These are phyloP conservation scores for Tetramorium alpestre DNA, from an alignment of 1,140 invertebrate genomes.

Conservation along the genomic window DNA sequence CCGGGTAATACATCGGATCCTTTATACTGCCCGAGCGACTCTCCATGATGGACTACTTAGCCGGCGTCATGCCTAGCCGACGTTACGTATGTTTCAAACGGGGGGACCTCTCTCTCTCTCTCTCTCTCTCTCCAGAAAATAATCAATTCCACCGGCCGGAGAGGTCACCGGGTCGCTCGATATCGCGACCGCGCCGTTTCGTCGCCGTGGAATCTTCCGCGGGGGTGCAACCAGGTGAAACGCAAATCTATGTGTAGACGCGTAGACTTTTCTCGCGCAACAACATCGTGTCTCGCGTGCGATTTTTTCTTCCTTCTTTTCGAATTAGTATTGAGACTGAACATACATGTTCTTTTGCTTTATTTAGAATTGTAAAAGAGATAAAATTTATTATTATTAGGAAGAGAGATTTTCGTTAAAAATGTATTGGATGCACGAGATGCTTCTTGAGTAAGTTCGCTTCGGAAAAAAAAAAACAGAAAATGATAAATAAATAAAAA, in stretches of 20 bases:
- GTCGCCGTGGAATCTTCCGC: conserved; percentile 19
- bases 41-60: conserved; percentile 72
- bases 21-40: conserved; percentile 75
- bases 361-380: background rate
- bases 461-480: background rate
- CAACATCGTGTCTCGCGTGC: background rate
- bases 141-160: conserved; percentile 70
- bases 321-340: background rate
- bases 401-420: background rate
- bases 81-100: conserved; percentile 39
- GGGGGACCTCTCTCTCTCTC: conserved; percentile 50
- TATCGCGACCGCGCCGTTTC: conserved; percentile 59
- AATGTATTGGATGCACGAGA: background rate
- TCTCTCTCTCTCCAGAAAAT: conserved; percentile 64
- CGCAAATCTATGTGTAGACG: too few species aligned
- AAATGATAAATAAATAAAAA: background rate
- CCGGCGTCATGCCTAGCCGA: conserved; percentile 27
- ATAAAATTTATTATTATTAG: background rate
- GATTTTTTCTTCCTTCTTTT: background rate
- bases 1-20: conserved; percentile 75
- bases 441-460: background rate
- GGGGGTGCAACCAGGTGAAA: background rate
- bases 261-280: background rate
- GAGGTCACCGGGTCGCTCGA: conserved; percentile 77
- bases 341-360: background rate